phyloP scores from a whole-genome alignment of 2,797 vertebrate species.

The Premnoplex brunnescens region DNA sequence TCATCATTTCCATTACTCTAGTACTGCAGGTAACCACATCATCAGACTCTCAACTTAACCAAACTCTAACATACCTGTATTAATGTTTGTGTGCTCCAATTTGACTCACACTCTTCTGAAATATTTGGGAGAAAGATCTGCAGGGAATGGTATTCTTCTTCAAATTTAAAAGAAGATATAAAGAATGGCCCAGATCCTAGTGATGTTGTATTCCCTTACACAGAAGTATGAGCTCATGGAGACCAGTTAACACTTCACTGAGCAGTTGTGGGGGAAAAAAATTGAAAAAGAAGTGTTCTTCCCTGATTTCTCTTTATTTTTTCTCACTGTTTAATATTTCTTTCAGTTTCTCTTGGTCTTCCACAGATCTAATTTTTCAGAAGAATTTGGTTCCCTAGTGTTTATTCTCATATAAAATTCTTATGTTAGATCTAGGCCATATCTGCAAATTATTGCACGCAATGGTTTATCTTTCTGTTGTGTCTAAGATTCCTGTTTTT shows the following conservation, averaged over 20 bases:
- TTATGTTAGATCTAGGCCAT: neutral
- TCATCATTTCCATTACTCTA: neutral
- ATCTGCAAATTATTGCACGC: neutral
- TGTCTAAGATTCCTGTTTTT: neutral
- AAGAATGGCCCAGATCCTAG: neutral
- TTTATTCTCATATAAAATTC: neutral
- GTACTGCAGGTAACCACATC: accelerated
- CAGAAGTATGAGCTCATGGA: neutral
- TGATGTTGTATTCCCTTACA: neutral
- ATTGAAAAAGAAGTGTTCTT: accelerated
- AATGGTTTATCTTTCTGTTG: neutral
- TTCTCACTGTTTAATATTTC: neutral
- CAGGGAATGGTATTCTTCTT: neutral
- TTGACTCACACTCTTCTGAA: neutral
- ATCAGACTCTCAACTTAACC: neutral
- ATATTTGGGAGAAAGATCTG: neutral
- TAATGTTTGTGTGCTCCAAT: neutral
- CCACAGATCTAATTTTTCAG: neutral
- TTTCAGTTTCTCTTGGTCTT: neutral
- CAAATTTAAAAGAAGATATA: neutral
- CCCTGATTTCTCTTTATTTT: neutral
- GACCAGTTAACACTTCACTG: neutral
- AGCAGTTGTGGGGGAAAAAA: neutral
- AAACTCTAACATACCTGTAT: neutral
- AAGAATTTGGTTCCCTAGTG: neutral